A percentile compares a stretch with the other conserved stretches of the same genome.
Evolutionary conservation across 2,888 invertebrate species (phyloP).

Genomic region (Galerucella calmariensis): DNA sequence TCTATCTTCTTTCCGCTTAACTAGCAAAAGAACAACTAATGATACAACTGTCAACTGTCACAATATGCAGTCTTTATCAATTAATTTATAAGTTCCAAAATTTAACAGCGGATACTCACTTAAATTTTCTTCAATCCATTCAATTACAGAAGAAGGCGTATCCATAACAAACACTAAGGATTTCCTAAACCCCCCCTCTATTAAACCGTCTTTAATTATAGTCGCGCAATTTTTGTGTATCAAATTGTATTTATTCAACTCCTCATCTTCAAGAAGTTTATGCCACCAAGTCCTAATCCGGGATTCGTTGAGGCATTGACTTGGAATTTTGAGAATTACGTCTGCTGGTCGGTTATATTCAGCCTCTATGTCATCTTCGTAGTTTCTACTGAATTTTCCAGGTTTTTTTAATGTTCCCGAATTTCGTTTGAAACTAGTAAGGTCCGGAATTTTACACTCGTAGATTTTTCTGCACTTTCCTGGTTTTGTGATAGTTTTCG

Average conservation of each 20-base stretch:
- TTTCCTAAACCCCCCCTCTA: constrained; percentile 3
- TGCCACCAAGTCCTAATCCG: constrained; percentile 3
- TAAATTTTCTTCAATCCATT: constrained; percentile 7
- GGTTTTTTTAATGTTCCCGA: constrained; percentile 5
- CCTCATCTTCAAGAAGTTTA: neutral
- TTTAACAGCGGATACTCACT: neutral
- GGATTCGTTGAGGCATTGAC: constrained; percentile 4
- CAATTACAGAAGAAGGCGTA: constrained; percentile 8
- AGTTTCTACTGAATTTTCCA: neutral
- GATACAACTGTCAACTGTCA: no score
- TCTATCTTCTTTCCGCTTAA: no score
- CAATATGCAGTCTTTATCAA: neutral
- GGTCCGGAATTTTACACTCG: neutral
- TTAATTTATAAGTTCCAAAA: constrained; percentile 7
- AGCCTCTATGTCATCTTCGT: constrained; percentile 4
- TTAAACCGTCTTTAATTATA: constrained; percentile 6
- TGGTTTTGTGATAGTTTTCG: constrained; percentile 2
- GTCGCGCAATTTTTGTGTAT: constrained; percentile 15
- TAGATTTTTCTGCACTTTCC: constrained; percentile 12
- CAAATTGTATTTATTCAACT: constrained; percentile 11
- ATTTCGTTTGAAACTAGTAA: neutral
- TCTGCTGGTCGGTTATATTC: constrained; percentile 2
- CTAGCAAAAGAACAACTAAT: no score
- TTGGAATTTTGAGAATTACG: neutral
- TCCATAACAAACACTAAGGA: neutral